Conservation (phyloP, 2,113 vertebrate species). For the Syngnathus floridae region DNA sequence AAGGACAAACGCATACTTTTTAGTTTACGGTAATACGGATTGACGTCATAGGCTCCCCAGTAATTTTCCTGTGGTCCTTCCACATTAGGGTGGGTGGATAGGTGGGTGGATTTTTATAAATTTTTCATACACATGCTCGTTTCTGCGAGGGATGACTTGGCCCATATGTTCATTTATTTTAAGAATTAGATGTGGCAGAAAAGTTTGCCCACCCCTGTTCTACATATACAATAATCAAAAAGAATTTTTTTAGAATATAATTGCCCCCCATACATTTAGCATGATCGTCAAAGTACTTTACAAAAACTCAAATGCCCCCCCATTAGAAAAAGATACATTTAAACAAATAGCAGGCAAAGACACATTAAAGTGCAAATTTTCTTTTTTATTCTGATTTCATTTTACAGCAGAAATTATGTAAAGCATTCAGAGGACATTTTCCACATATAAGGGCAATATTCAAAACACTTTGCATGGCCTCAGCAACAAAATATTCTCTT, state of each 20-base stretch:
- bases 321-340: background rate
- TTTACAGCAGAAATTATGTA: conserved; percentile 99
- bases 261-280: background rate
- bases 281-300: background rate
- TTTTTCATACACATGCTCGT: too few species aligned
- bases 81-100: background rate
- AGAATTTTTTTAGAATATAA: too few species aligned
- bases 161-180: too few species aligned
- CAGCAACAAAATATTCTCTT: conserved; percentile 97
- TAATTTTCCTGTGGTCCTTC: conserved; percentile 31
- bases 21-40: conserved; percentile 38
- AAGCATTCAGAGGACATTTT: conserved; percentile 99
- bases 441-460: conserved; percentile 99
- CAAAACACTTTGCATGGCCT: conserved; percentile 99
- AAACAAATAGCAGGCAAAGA: conserved; percentile 26
- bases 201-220: too few species aligned
- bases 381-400: conserved; percentile 88
- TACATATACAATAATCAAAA: too few species aligned
- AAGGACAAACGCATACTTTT: background rate
- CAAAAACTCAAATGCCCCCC: background rate
- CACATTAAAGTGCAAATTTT: conserved; percentile 68
- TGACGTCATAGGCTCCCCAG: conserved; percentile 20
- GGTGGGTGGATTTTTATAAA: too few species aligned
- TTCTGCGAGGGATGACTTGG: too few species aligned
- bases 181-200: too few species aligned